These are phyloP conservation scores for Hirundo rustica DNA, from an alignment of 2,797 vertebrate species.

Conservation along the genomic window DNA sequence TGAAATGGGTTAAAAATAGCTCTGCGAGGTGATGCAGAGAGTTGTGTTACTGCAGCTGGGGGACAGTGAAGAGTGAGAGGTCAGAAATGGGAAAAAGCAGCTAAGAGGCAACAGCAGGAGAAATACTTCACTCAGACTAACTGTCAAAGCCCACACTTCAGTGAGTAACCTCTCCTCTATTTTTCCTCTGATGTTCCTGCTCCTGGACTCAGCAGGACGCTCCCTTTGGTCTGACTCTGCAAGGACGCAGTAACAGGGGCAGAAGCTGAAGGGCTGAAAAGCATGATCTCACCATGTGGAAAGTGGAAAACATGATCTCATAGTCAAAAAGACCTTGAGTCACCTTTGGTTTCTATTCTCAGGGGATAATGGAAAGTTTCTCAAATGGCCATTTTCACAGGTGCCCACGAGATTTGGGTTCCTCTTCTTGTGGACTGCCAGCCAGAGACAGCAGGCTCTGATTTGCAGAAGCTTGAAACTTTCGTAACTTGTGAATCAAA, in stretches of 20 bases:
- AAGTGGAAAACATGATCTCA: neutral
- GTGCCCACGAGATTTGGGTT: neutral
- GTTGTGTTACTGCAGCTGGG: neutral
- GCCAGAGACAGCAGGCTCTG: neutral
- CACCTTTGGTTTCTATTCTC: neutral
- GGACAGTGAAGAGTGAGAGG: neutral
- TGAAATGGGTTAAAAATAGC: neutral
- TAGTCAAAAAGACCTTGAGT: neutral
- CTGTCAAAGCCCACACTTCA: neutral
- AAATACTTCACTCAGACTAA: neutral
- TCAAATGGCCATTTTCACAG: neutral
- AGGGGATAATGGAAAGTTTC: neutral
- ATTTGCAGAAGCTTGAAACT: conserved; percentile 4
- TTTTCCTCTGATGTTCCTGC: neutral
- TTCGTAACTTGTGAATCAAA: neutral
- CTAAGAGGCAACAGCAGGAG: neutral
- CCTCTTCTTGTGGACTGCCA: neutral
- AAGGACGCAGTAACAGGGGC: neutral
- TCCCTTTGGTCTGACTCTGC: neutral
- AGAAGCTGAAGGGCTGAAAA: neutral
- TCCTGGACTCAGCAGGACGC: neutral
- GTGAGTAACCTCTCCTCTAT: neutral
- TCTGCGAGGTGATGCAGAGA: rapidly evolving
- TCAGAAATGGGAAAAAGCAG: neutral
- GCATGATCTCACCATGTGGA: neutral